Evolutionary conservation across 2,888 invertebrate genomes (phyloP).

Genomic region (Archips xylosteana): DNA sequence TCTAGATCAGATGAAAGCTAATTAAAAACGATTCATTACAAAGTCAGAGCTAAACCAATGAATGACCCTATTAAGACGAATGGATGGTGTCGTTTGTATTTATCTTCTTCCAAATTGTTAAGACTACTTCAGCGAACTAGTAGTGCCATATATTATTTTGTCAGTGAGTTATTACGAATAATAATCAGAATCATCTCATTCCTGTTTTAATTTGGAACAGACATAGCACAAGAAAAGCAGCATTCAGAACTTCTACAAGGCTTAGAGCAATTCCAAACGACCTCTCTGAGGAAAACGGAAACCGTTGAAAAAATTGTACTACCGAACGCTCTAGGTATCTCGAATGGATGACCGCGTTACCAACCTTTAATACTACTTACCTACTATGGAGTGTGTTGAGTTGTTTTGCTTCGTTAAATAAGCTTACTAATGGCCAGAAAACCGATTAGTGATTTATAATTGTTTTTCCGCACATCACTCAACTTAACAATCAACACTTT

Average conservation of each 20-base stretch:
- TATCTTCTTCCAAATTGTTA: neutral
- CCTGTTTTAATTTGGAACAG: constrained; percentile 64
- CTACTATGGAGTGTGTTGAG: neutral
- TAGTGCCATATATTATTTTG: neutral
- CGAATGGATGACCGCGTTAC: constrained; percentile 49
- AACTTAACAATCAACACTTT: neutral
- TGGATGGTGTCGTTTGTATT: neutral
- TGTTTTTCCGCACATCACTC: neutral
- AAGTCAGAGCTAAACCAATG: neutral
- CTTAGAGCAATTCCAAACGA: constrained; percentile 91
- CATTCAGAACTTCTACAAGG: constrained; percentile 91
- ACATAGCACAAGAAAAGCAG: constrained; percentile 90
- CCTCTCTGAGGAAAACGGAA: constrained; percentile 91
- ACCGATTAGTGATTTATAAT: neutral
- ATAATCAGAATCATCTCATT: neutral
- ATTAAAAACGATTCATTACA: neutral
- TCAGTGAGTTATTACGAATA: too few relatives aligned
- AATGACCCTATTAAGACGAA: neutral
- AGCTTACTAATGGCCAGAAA: constrained; percentile 2
- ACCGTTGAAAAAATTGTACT: constrained; percentile 93
- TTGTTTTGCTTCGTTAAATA: neutral
- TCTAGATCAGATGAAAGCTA: neutral
- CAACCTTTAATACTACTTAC: neutral
- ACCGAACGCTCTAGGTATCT: constrained; percentile 93
- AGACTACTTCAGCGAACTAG: neutral